Evolutionary conservation across 2,888 invertebrate genomes (phyloP).

Genomic region (Hofmannophila pseudospretella): DNA sequence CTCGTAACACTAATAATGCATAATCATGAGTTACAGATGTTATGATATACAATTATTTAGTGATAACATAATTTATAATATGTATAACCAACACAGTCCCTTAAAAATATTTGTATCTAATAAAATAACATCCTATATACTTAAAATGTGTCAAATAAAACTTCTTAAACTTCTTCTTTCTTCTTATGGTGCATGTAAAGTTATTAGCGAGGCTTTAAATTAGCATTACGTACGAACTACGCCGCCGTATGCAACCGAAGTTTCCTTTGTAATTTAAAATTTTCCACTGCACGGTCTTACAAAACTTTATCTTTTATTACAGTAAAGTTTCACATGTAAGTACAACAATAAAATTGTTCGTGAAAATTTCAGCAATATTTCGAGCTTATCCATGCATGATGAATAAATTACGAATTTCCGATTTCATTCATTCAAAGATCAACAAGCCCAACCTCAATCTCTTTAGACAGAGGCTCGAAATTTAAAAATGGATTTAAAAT

Average conservation of each 20-base stretch:
- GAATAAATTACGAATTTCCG: slow-evolving; percentile 7
- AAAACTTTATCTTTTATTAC: slow-evolving; percentile 22
- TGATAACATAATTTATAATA: too few species aligned
- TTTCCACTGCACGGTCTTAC: slow-evolving; percentile 43
- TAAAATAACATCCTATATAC: too few species aligned
- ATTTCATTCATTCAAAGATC: slow-evolving; percentile 7
- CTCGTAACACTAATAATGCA: too few species aligned
- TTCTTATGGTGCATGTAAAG: too few species aligned
- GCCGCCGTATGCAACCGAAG: slow-evolving; percentile 35
- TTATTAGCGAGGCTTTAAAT: too few species aligned
- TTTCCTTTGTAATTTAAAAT: slow-evolving; percentile 68
- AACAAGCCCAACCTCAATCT: slow-evolving; percentile 19
- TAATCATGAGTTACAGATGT: too few species aligned
- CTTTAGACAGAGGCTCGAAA: slow-evolving; percentile 10
- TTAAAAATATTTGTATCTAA: too few species aligned
- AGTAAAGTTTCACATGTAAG: not conserved
- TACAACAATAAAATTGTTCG: not conserved
- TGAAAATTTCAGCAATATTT: not conserved
- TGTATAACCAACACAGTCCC: too few species aligned
- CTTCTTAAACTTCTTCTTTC: too few species aligned
- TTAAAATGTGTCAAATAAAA: too few species aligned
- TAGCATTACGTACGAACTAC: too few species aligned
- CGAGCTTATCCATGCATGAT: slow-evolving; percentile 1
- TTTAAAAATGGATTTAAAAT: slow-evolving; percentile 51
- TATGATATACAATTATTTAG: too few species aligned